Conservation (phyloP, 2,888 invertebrate species). For the Acanthoscelides obtectus region DNA sequence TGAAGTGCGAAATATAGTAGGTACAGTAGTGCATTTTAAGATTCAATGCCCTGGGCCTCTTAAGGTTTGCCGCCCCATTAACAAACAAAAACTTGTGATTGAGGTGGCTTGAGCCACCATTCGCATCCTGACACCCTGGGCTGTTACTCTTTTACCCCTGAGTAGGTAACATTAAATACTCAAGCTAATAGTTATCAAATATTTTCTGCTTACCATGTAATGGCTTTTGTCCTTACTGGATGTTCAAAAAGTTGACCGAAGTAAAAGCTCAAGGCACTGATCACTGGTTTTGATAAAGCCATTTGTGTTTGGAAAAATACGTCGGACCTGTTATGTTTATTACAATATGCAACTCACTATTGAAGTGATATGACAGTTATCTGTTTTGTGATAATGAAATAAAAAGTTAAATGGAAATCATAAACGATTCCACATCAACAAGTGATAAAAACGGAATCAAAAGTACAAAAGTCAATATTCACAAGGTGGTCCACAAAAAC, state of each 20-base stretch:
- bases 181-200: too few relatives aligned
- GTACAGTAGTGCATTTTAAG: too few relatives aligned
- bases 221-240: conserved; percentile 73
- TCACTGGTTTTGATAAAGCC: conserved; percentile 69
- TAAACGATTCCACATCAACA: background rate
- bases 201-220: conserved; percentile 71
- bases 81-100: too few relatives aligned
- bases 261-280: conserved; percentile 64
- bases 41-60: too few relatives aligned
- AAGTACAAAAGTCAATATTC: background rate
- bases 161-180: too few relatives aligned
- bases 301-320: conserved; percentile 40
- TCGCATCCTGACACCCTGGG: too few relatives aligned
- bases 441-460: background rate
- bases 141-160: too few relatives aligned
- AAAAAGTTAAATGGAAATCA: background rate
- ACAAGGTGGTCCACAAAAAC: too few relatives aligned
- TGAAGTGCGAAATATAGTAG: too few relatives aligned
- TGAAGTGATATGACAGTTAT: background rate
- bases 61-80: too few relatives aligned
- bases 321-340: background rate
- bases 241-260: conserved; percentile 70
- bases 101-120: too few relatives aligned
- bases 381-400: background rate
- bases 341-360: background rate